A percentile compares a stretch with the other conserved stretches of the same genome.
These are phyloP conservation scores for Carcinoscorpius rotundicauda DNA, from an alignment of 1,140 invertebrate species.

Conservation along the genomic window DNA sequence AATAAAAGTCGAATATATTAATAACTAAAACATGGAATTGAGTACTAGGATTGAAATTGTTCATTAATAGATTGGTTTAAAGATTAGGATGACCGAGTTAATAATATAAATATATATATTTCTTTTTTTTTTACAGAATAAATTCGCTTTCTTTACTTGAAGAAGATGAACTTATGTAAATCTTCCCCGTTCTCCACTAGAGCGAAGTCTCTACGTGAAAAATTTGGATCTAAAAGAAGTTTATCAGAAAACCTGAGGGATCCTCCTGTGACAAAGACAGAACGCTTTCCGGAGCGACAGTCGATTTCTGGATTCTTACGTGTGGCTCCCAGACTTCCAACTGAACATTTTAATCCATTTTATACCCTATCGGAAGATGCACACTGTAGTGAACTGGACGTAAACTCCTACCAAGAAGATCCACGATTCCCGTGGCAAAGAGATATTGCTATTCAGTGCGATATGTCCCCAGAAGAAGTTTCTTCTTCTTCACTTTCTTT, in stretches of 20 bases:
- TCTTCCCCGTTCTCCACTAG: slow-evolving; percentile 10
- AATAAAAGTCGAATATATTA: too few species aligned
- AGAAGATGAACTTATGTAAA: too few species aligned
- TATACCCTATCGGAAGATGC: slow-evolving; percentile 22
- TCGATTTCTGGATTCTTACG: not conserved
- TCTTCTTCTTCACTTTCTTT: too few species aligned
- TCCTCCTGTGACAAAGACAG: slow-evolving; percentile 6
- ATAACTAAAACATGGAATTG: too few species aligned
- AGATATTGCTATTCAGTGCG: slow-evolving; percentile 32
- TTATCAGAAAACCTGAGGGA: slow-evolving; percentile 28
- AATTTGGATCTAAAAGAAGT: slow-evolving; percentile 26
- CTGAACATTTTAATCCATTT: slow-evolving; percentile 16
- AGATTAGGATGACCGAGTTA: too few species aligned
- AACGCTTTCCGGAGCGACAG: not conserved
- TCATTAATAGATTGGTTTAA: too few species aligned
- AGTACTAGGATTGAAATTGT: too few species aligned
- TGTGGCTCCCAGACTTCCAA: not conserved
- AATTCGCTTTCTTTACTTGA: too few species aligned
- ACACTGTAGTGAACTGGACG: slow-evolving; percentile 27
- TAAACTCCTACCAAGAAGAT: slow-evolving; percentile 24
- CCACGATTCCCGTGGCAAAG: slow-evolving; percentile 34
- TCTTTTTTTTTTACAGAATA: too few species aligned
- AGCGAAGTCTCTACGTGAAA: slow-evolving; percentile 26
- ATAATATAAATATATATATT: too few species aligned
- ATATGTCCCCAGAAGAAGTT: slow-evolving; percentile 19